Conservation (phyloP, 2,113 vertebrate species). For the Eolophus roseicapilla region DNA sequence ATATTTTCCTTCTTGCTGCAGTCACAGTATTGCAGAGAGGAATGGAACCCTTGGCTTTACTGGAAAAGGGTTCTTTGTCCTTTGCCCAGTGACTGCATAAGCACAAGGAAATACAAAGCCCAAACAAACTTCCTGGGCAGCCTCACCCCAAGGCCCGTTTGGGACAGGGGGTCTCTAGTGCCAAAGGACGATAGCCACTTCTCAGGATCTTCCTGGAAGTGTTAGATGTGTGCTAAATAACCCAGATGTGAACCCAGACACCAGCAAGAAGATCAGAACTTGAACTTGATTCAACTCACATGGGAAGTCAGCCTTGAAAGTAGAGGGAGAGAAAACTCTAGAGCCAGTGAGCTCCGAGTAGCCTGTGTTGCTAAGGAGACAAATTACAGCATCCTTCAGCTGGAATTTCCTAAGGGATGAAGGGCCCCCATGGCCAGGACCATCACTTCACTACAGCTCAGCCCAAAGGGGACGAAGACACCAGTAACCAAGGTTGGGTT, state of each 20-base stretch:
- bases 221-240: not conserved
- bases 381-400: not conserved
- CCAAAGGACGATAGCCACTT: not conserved
- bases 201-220: not conserved
- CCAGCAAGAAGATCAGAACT: not conserved
- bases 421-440: not conserved
- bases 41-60: not conserved
- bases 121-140: not conserved
- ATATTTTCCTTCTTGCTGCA: not conserved
- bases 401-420: not conserved
- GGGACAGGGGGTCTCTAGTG: not conserved
- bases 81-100: not conserved
- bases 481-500: not conserved
- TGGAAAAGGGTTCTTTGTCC: not conserved
- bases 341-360: not conserved
- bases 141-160: not conserved
- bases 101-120: not conserved
- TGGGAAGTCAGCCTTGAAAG: not conserved
- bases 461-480: not conserved
- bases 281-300: not conserved
- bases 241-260: not conserved
- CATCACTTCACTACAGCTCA: not conserved
- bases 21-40: not conserved
- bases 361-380: constrained; percentile 37
- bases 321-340: not conserved